These are phyloP conservation scores for Chalcis sispes DNA, from an alignment of 2,888 invertebrate species.

Conservation along the genomic window DNA sequence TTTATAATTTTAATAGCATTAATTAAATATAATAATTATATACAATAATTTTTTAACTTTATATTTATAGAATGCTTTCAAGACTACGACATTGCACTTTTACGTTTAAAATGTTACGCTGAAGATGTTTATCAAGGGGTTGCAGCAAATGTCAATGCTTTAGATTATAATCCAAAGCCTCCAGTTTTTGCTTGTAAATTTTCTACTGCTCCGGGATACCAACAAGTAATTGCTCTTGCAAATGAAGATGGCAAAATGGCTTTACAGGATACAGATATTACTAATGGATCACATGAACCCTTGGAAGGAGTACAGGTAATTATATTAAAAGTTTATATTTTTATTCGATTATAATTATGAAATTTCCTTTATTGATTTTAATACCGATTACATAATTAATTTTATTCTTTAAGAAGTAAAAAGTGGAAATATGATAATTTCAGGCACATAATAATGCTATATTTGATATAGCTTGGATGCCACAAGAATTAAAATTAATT, in stretches of 20 bases:
- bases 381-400: neutral
- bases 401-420: neutral
- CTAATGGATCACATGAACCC: slow-evolving; percentile 58
- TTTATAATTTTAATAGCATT: neutral
- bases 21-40: neutral
- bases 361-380: too few relatives aligned
- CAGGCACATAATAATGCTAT: slow-evolving; percentile 89
- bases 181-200: slow-evolving; percentile 90
- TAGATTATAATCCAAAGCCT: slow-evolving; percentile 81
- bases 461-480: slow-evolving; percentile 93
- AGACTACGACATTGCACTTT: slow-evolving; percentile 78
- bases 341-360: too few relatives aligned
- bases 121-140: slow-evolving; percentile 83
- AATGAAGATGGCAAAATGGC: slow-evolving; percentile 90
- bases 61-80: slow-evolving; percentile 10
- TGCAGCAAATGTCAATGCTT: slow-evolving; percentile 76
- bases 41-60: neutral
- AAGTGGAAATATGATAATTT: slow-evolving; percentile 25
- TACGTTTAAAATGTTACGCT: slow-evolving; percentile 80
- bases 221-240: slow-evolving; percentile 87
- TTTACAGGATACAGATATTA: slow-evolving; percentile 74
- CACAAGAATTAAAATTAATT: slow-evolving; percentile 85
- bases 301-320: slow-evolving; percentile 78
- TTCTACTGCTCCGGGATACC: slow-evolving; percentile 81
- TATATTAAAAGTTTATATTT: slow-evolving; percentile 7